These are phyloP conservation scores for Synchiropus splendidus DNA, from an alignment of 2,113 vertebrate species.

Conservation along the genomic window DNA sequence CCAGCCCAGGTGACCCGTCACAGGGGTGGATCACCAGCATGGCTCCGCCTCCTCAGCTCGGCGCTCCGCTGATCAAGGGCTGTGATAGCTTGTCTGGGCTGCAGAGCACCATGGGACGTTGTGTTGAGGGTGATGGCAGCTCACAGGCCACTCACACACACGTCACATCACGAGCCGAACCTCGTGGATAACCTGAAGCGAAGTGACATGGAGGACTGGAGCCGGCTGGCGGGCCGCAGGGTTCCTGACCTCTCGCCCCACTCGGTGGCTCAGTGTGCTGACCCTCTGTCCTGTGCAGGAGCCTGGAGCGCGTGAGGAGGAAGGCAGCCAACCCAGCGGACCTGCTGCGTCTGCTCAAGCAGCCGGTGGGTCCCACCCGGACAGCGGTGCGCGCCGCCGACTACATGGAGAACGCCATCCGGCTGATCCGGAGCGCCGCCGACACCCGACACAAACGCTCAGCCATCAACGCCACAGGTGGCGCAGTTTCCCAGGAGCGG, in stretches of 20 bases:
- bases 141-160: too few species aligned
- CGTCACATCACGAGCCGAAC: too few species aligned
- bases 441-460: slow-evolving; percentile 29
- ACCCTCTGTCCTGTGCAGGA: slow-evolving; percentile 47
- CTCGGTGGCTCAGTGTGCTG: neutral
- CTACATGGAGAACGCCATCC: slow-evolving; percentile 66
- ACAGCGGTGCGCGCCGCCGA: slow-evolving; percentile 62
- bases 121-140: neutral
- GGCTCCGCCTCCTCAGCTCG: too few species aligned
- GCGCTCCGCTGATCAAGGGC: too few species aligned
- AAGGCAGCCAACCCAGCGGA: slow-evolving; percentile 46
- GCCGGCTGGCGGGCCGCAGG: too few species aligned
- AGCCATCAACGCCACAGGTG: slow-evolving; percentile 70
- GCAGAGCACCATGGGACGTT: too few species aligned
- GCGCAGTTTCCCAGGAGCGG: neutral
- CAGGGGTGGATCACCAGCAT: too few species aligned
- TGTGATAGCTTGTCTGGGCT: too few species aligned
- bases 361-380: slow-evolving; percentile 56
- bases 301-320: slow-evolving; percentile 51
- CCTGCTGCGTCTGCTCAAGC: slow-evolving; percentile 68
- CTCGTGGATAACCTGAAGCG: too few species aligned
- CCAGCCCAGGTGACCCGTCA: too few species aligned
- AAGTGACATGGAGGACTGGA: too few species aligned
- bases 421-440: slow-evolving; percentile 57
- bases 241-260: neutral